Conservation (phyloP, 2,113 vertebrate species). For the Prinia subflava region DNA sequence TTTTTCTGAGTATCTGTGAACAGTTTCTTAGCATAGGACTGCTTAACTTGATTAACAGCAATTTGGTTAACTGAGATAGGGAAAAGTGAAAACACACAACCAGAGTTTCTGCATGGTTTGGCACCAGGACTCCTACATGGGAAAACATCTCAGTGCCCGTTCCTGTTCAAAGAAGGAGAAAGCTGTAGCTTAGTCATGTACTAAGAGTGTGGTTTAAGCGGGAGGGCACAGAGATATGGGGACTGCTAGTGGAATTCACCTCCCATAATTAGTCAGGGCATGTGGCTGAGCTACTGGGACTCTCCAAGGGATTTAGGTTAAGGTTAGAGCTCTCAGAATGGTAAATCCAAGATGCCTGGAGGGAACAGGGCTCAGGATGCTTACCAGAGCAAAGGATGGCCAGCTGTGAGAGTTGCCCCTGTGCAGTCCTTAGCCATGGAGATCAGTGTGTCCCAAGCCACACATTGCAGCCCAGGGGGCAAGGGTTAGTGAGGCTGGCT, state of each 20-base stretch:
- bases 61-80: not conserved
- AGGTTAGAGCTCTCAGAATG: not conserved
- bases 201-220: not conserved
- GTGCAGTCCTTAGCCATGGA: not conserved
- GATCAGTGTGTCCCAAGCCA: not conserved
- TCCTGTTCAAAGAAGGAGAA: not conserved
- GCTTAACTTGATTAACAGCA: not conserved
- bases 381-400: not conserved
- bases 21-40: not conserved
- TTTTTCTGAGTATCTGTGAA: not conserved
- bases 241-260: not conserved
- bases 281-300: not conserved
- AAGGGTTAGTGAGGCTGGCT: not conserved
- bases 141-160: not conserved
- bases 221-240: not conserved
- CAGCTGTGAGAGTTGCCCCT: not conserved
- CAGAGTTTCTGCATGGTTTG: not conserved
- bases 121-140: not conserved
- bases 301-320: not conserved
- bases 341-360: not conserved
- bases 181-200: not conserved
- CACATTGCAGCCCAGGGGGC: not conserved
- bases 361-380: not conserved
- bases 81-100: not conserved
- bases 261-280: no score